These are phyloP conservation scores for Rhadinocentrus ornatus DNA, from an alignment of 2,797 vertebrate genomes.

Conservation along the genomic window DNA sequence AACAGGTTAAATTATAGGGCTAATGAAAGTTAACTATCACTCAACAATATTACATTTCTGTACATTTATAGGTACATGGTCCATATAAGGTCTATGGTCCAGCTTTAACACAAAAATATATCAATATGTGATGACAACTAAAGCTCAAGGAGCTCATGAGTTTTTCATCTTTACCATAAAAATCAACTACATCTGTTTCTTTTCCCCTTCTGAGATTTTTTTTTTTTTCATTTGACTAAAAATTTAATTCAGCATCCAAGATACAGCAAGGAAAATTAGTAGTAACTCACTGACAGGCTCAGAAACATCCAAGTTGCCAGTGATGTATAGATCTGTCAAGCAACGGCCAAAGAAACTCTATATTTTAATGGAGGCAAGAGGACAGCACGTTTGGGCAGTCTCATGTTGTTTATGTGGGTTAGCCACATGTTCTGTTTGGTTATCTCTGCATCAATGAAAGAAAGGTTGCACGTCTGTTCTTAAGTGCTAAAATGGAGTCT, in stretches of 20 bases:
- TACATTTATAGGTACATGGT: background rate
- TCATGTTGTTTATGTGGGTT: conserved; percentile 34
- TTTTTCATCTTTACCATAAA: background rate
- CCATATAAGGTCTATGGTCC: background rate
- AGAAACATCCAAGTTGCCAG: conserved; percentile 24
- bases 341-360: conserved; percentile 14
- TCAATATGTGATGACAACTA: background rate
- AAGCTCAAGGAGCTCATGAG: background rate
- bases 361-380: conserved; percentile 45
- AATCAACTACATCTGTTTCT: background rate
- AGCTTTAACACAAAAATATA: background rate
- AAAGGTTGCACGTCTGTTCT: conserved; percentile 22
- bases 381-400: conserved; percentile 23
- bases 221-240: conserved; percentile 11
- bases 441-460: conserved; percentile 41
- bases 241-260: conserved; percentile 7
- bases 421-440: conserved; percentile 27
- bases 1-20: conserved; percentile 4
- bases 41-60: background rate
- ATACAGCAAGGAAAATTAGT: background rate
- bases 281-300: background rate
- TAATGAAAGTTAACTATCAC: background rate
- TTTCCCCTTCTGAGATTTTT: conserved; percentile 20
- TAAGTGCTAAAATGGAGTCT: conserved; percentile 42
- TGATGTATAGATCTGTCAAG: conserved; percentile 29